Conservation (phyloP, 2,888 invertebrate species). For the Agrotis ipsilon region DNA sequence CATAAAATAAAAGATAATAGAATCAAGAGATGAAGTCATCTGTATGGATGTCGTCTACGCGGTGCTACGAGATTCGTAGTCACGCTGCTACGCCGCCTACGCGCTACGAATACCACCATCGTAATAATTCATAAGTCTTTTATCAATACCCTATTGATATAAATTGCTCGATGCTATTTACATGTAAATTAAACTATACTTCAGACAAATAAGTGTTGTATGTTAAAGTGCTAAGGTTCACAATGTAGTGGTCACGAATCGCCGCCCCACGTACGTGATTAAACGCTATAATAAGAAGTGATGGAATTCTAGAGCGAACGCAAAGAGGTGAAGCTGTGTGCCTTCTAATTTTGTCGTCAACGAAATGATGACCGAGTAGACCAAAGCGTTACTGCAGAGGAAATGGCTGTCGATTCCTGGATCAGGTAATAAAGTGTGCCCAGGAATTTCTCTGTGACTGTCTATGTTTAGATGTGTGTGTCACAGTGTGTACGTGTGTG, state of each 20-base stretch:
- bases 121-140: conserved; percentile 26
- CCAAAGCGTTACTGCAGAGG: no score
- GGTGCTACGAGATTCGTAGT: conserved; percentile 28
- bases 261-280: conserved; percentile 24
- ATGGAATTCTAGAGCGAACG: conserved; percentile 14
- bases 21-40: conserved; percentile 18
- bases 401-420: no score
- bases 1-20: conserved; percentile 16
- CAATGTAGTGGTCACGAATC: not conserved
- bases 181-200: conserved; percentile 39
- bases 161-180: conserved; percentile 40
- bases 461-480: not conserved
- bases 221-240: conserved; percentile 11
- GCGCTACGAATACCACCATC: conserved; percentile 9
- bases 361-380: not conserved
- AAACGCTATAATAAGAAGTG: conserved; percentile 26
- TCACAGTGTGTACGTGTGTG: not conserved
- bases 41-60: conserved; percentile 1
- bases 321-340: conserved; percentile 20
- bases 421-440: no score
- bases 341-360: not conserved
- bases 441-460: no score
- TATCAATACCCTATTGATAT: conserved; percentile 54
- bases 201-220: conserved; percentile 10
- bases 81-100: conserved; percentile 24